Base-by-base conservation (phyloP, 2,797 vertebrate species). In the Hypotaenidia philippensis region DNA sequence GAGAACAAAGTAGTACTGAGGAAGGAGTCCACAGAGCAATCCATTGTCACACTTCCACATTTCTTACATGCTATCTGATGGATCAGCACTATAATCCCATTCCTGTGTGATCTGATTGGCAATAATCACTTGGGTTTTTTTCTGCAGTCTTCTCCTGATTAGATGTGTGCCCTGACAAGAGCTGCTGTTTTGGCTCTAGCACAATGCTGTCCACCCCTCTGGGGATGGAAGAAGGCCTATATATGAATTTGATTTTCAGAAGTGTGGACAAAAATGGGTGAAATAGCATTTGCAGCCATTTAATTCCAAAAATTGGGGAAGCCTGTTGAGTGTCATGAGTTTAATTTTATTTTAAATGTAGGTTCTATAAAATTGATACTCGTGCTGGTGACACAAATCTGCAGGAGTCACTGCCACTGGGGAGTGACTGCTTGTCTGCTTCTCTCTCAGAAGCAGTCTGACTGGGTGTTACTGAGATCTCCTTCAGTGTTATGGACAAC, bases 341-440 rank as follows among this genome's bases (percentile, higher is more conserved):
- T 70, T 21, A 55, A 5, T 13, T 19, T 4, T 44, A 64, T 4
- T 45, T 70, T 3, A 71, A 45, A 8, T 18, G 10, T 16, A 7
- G 21, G 34, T 8, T 18, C 9, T 38, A 1, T 40, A 22, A 41
- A 55, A 60, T 17, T 9, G 16, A 32, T 36, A 17, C 5, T 63
- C 3, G 3, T 68, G 19, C 22, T 72, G 47, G 9, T 8, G 6
- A 6, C 4, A 9, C 3, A 2, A 25, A 8, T 29, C 22, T 7
- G 10, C 26, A 22, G 68, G 40, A 87, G 25, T 52, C 36, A 6
- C 11, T 31, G 27, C 13, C 50, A 11, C 5, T 11, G 3, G 2
- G 8, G 9, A 52, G 40, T 26, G 52, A 5, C 26, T 47, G 32
- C 2, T 40, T 27, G 9, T 61, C 47, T 9, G 4, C 32, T 38